Evolutionary conservation across 2,888 invertebrate species (phyloP), one percentile per base, ranked within the genome.

Genomic region (Drosophila kokeensis): DNA sequence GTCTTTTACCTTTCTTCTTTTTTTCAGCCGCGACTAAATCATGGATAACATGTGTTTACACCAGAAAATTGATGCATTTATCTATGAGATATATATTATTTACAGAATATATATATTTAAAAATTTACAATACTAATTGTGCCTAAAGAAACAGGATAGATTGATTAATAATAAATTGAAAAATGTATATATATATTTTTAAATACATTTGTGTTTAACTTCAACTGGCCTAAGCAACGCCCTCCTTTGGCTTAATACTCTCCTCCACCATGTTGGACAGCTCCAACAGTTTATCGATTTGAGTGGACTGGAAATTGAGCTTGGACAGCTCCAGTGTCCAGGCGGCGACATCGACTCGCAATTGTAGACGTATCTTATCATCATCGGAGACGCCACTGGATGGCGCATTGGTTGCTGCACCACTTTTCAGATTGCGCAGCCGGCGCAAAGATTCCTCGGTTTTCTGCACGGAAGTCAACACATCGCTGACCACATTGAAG

Each of bases 401-500:
- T 75, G 92, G 58, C 82, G 89, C 64, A 24, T 64, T 65, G 18
- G 70, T 27, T 92, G 69, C 59, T 1, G 72, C 63, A 15, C 96
- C 96, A 69, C 96, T 96, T 75, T 97, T 95, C 27, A 96, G 96
- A 93, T 96, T 96, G 93, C 98, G 98, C 91, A 99, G 94, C 84
- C 98, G 95, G 91, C 97, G 95, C 78, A 99, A 93, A 65, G 98
- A 98, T 92, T 99, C 98, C 92, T 99, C 99, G 82, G 99, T 99
- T 94, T 97, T 98, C 92, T 97, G 97, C 13, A 99, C 98, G 2
- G 98, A 98, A 53, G 96, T 97, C 74, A 99, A 94, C 2, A 99
- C 98, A 93, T 98, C 98, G 87, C 95, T 95, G 21, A 98, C 97
- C 71, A 96, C 95, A 83, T 94, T 94, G 90, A 94, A 95, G 93